These are phyloP conservation scores for Hydractinia symbiolongicarpus DNA, from an alignment of 30 jellyfish, hydroid and myxozoan genomes.

Conservation along the genomic window DNA sequence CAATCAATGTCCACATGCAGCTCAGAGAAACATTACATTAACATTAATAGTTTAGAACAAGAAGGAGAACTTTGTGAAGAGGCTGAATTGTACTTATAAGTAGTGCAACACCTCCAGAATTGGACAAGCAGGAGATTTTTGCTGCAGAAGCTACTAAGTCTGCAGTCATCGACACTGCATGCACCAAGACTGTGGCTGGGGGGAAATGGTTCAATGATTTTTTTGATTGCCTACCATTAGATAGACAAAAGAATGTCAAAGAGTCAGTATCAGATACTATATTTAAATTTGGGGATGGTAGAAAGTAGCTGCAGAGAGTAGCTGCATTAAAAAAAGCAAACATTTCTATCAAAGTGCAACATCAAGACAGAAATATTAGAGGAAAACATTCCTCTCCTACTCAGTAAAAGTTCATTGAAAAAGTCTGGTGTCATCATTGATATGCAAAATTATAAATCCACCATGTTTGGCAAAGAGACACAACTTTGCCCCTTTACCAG, in stretches of 20 bases:
- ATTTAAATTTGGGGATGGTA: conserved; percentile 4
- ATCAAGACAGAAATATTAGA: not conserved
- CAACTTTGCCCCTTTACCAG: no score
- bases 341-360: conserved; percentile 7
- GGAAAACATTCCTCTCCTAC: conserved; percentile 9
- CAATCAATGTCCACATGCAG: conserved; percentile 12
- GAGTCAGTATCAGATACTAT: not conserved
- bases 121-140: conserved; percentile 8
- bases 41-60: no score
- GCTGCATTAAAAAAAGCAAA: not conserved
- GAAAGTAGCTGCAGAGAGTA: no score
- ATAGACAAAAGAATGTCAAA: conserved; percentile 4
- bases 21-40: conserved; percentile 1
- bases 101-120: conserved; percentile 2
- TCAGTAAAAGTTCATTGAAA: conserved; percentile 7
- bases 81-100: not conserved
- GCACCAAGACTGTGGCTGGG: conserved; percentile 6
- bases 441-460: not conserved
- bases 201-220: conserved; percentile 4
- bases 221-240: not conserved
- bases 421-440: conserved; percentile 7
- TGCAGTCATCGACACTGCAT: conserved; percentile 10
- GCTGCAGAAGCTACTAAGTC: conserved; percentile 8
- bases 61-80: no score
- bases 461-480: no score